Base-by-base conservation (phyloP, 2,888 invertebrate genomes). In the Mayetiola destructor region DNA sequence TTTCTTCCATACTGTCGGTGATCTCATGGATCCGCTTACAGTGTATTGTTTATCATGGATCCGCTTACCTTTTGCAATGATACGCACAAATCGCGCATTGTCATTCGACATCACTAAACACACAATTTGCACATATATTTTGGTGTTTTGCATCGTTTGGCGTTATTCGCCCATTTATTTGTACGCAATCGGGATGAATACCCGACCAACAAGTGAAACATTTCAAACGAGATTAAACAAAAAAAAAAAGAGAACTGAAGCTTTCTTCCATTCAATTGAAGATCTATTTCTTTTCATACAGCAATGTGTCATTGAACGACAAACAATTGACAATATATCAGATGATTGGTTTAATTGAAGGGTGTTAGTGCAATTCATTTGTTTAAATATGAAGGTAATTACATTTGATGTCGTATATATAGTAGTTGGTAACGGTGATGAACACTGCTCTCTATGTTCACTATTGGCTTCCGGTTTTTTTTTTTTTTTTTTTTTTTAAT, bases 341-440 rank as follows among this genome's bases (percentile, higher is more conserved):
- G 29, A 37, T 55, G 21, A 55, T 37, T 37, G 37, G 55, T 16
- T 30, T 61, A 60, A 60, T 61, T 61, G 62, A 62, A 62, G 64
- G 64, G 64, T 64, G 64, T 64, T 63, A 60, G 61, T 61, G 62
- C 64, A 63, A 64, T 63, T 64, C 64, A 64, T 64, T 63, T 63
- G 55, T 55, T 55, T 55, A 55, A 55, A 55, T 55, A 55, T 55
- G 36, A 53, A 53, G 53, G 53, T 53, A 53, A 53, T 53, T 53
- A 53, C 53, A 30, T 48, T n/a, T 32, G 6, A 32, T 12, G 14
- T 42, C n/a, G n/a, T n/a, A n/a, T n/a, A n/a, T n/a, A n/a, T n/a
- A n/a, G 23, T 42, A 48, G 48, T 48, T 48, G 48, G 29, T 27
- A 27, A 27, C 48, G 48, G 48, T 48, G 27, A 16, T 48, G 29